These are phyloP conservation scores for Lasioglossum villosulum DNA, from an alignment of 2,888 invertebrate genomes.

Conservation along the genomic window DNA sequence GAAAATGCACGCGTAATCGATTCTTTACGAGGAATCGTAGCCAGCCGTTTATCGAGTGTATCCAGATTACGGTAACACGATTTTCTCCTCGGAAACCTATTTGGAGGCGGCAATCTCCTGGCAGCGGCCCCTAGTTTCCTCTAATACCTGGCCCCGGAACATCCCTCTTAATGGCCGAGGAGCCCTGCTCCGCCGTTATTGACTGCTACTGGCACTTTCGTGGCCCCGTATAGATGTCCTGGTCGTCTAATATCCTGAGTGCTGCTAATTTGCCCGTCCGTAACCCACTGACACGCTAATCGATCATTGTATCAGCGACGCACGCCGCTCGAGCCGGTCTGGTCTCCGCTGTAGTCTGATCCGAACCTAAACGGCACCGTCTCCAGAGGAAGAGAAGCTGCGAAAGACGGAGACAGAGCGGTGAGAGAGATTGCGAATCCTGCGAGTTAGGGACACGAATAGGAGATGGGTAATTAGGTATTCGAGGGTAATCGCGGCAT, in stretches of 20 bases:
- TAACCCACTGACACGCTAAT: conserved; percentile 77
- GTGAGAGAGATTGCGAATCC: conserved; percentile 42
- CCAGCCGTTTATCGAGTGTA: conserved; percentile 44
- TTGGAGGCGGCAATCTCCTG: conserved; percentile 61
- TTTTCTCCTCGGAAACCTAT: conserved; percentile 59
- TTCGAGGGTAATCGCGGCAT: conserved; percentile 71
- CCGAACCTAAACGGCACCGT: conserved; percentile 5
- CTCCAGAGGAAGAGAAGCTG: conserved; percentile 26
- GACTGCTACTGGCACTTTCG: conserved; percentile 67
- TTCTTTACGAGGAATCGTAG: conserved; percentile 50
- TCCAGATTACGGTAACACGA: conserved; percentile 53
- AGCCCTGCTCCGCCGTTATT: conserved; percentile 67
- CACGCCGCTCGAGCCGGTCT: conserved; percentile 15
- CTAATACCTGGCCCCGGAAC: conserved; percentile 58
- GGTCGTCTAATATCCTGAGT: conserved; percentile 81
- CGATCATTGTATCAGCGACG: conserved; percentile 71
- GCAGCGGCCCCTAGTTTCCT: conserved; percentile 57
- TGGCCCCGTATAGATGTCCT: conserved; percentile 59
- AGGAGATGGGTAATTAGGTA: conserved; percentile 71
- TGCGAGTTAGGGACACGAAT: conserved; percentile 55
- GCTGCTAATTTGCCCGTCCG: conserved; percentile 80
- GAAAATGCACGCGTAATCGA: conserved; percentile 29
- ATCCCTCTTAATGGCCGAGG: conserved; percentile 65
- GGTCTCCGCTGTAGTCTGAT: conserved; percentile 9
- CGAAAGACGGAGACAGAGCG: conserved; percentile 33